Evolutionary conservation across 2,797 vertebrate species (phyloP), one percentile per base, ranked within the genome.

Genomic region (Rhinichthys osculus): DNA sequence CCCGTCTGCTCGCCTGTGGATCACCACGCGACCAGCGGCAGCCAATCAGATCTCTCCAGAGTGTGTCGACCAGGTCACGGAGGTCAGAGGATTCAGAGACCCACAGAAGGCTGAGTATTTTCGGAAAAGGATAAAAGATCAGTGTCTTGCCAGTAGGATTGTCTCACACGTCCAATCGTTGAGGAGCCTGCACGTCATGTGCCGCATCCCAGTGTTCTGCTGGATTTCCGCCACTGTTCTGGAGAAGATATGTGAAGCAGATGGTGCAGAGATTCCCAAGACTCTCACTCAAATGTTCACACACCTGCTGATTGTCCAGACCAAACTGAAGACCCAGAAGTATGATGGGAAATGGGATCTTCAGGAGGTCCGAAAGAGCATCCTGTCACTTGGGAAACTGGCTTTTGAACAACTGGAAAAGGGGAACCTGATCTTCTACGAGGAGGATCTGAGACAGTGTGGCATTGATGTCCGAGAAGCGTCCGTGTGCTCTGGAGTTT

Each of bases 211-310:
- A 21, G 40, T 81, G n/a, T 81, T 81, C 62, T 81, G 78, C 27
- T 81, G 78, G 78, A 81, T 81, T 47, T 81, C 66, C 1, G 42
- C 78, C n/a, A 81, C 78, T 81, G 78, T 81, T 23, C 40, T 81
- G 14, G n/a, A 47, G 62, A 81, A 21, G 16, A 54, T 54, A 7
- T 1, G 21, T 17, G 19, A 13, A 33, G 42, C 4, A 17, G 19
- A 54, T 11, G 54, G 30, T 38, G 16, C 6, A 11, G 30, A 82
- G 64, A 70, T 82, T 16, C 80, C 80, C 23, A 50, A 82, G 47
- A 82, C 80, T 9, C 66, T 82, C n/a, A 82, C 67, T n/a, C 44
- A 70, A 38, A 40, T 82, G 30, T 82, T 70, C 19, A 27, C 9
- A 50, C 30, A 70, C 14, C 47, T 70, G 14, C 80, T 82, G 40